phyloP scores from a whole-genome alignment of 2,113 vertebrate species.

The Phyllostomus hastatus region DNA sequence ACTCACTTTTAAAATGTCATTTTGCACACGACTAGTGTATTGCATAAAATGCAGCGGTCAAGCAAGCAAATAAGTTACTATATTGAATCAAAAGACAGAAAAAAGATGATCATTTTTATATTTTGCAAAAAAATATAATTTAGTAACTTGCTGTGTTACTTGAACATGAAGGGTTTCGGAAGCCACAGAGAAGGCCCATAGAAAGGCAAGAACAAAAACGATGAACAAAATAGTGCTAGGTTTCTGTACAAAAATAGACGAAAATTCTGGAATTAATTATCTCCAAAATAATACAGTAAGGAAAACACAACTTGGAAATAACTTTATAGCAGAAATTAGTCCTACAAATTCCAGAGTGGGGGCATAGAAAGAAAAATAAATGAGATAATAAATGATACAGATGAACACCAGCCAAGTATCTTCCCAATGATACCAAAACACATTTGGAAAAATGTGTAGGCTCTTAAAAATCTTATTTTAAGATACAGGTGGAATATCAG shows the following conservation, averaged over 20 bases:
- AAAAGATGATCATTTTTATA: not conserved
- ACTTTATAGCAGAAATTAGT: not conserved
- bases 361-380: constrained; percentile 3
- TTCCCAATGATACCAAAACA: not conserved
- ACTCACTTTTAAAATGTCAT: constrained; percentile 62
- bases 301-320: constrained; percentile 19
- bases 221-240: constrained; percentile 55
- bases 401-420: not conserved
- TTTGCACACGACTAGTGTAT: constrained; percentile 62
- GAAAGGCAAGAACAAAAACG: constrained; percentile 47
- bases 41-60: constrained; percentile 25
- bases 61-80: constrained; percentile 50
- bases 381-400: not conserved
- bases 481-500: not conserved
- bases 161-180: not conserved
- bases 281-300: constrained; percentile 47
- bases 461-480: not conserved
- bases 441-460: not conserved
- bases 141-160: constrained; percentile 1
- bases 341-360: not conserved
- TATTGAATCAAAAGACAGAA: not conserved
- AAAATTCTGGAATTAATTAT: constrained; percentile 64
- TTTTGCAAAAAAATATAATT: not conserved
- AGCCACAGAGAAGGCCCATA: not conserved
- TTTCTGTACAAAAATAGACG: constrained; percentile 51